A percentile compares a stretch with the other conserved stretches of the same genome.
Conservation (phyloP, 2,113 vertebrate genomes). For the Onychostoma macrolepis region DNA sequence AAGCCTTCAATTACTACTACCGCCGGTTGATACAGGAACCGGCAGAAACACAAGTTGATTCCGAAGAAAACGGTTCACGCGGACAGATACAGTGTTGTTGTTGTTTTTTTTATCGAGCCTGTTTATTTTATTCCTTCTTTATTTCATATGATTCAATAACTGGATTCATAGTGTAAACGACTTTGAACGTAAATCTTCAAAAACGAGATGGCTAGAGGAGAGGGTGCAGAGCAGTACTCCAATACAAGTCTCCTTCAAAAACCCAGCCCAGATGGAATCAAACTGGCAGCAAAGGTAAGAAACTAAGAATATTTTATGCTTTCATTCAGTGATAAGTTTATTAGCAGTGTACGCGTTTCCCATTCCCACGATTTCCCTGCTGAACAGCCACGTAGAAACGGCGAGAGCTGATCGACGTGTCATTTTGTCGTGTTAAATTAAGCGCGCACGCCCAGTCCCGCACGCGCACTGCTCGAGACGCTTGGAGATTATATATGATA, state of each 20-base stretch:
- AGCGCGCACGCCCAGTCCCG: background rate
- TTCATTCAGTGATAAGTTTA: background rate
- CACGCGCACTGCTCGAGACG: background rate
- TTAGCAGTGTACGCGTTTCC: background rate
- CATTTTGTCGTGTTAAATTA: background rate
- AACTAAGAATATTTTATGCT: background rate
- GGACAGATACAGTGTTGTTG: background rate
- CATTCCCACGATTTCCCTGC: background rate
- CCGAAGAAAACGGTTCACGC: background rate
- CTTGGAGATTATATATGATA: no score
- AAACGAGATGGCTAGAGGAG: slow-evolving; percentile 74
- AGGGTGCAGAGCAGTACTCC: slow-evolving; percentile 75
- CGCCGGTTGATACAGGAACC: background rate
- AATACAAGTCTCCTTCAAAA: slow-evolving; percentile 71
- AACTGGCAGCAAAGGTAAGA: slow-evolving; percentile 65
- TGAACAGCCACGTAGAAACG: background rate
- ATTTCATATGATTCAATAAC: background rate
- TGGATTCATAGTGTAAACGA: background rate
- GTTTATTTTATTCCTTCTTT: no score
- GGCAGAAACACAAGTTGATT: slow-evolving; percentile 22
- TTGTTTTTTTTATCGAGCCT: background rate
- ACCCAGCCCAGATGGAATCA: slow-evolving; percentile 57
- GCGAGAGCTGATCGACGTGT: slow-evolving; percentile 3
- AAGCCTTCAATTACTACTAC: slow-evolving; percentile 40
- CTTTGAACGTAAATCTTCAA: background rate